A percentile compares a stretch with the other conserved stretches of the same genome.
Conservation (phyloP, 2,888 invertebrate genomes). For the Stomorhina lunata region DNA sequence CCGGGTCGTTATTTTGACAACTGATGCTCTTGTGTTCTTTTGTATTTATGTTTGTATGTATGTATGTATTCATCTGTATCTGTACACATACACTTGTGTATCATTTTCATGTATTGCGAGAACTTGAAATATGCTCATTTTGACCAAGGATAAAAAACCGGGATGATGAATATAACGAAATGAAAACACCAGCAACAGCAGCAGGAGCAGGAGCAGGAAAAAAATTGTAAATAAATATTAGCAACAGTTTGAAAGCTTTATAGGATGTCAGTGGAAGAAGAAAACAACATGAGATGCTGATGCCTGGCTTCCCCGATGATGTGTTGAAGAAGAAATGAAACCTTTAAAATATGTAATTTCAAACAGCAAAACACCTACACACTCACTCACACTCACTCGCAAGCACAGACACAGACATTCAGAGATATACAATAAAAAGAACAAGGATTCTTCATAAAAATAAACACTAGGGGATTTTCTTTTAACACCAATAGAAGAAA, state of each 20-base stretch:
- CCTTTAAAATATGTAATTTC: too few species aligned
- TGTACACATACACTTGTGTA: not conserved
- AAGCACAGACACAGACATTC: too few species aligned
- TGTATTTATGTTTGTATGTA: not conserved
- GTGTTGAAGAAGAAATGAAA: too few species aligned
- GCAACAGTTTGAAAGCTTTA: slow-evolving; percentile 63
- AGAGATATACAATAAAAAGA: too few species aligned
- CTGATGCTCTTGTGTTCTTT: not conserved
- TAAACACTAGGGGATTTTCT: too few species aligned
- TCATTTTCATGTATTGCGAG: not conserved
- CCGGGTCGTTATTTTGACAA: too few species aligned
- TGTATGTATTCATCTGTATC: slow-evolving; percentile 1
- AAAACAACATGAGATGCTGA: slow-evolving; percentile 18
- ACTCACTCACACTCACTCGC: not conserved
- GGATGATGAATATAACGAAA: slow-evolving; percentile 35
- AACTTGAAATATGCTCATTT: not conserved
- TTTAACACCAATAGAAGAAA: too few species aligned
- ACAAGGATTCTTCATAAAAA: too few species aligned
- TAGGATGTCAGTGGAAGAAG: not conserved
- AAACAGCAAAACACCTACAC: not conserved
- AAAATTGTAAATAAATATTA: slow-evolving; percentile 56
- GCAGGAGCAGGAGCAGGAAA: not conserved
- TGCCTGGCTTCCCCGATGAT: too few species aligned
- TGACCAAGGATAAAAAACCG: slow-evolving; percentile 38
- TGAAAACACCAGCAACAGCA: not conserved